Conservation (phyloP, 2,113 vertebrate genomes). For the Limanda limanda region DNA sequence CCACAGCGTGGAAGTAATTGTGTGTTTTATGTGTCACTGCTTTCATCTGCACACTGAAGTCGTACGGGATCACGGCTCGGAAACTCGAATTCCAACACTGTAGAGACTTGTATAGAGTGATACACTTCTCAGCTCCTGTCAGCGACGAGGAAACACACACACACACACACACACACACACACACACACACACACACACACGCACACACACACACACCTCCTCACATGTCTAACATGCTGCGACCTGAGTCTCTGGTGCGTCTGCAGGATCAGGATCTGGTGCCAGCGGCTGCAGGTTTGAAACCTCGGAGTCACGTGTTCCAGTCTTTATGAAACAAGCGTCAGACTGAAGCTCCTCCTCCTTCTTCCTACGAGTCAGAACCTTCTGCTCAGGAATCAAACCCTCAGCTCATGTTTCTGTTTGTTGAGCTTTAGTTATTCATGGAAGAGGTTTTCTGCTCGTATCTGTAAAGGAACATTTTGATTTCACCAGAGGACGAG, state of each 20-base stretch:
- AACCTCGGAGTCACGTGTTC: not conserved
- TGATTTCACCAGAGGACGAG: no score
- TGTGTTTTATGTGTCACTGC: slow-evolving; percentile 2
- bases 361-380: no score
- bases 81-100: slow-evolving; percentile 60
- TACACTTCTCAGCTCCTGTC: slow-evolving; percentile 48
- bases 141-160: slow-evolving; percentile 48
- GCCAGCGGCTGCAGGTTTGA: not conserved
- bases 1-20: not conserved
- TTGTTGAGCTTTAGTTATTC: no score
- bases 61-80: not conserved
- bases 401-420: no score
- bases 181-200: slow-evolving; percentile 24
- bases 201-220: not conserved
- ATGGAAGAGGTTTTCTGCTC: no score
- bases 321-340: no score
- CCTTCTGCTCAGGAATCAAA: no score
- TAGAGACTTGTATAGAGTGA: slow-evolving; percentile 65
- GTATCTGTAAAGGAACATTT: no score
- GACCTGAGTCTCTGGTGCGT: slow-evolving; percentile 50
- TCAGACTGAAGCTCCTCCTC: no score
- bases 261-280: slow-evolving; percentile 19
- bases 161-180: slow-evolving; percentile 7
- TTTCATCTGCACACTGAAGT: slow-evolving; percentile 22
- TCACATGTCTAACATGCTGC: slow-evolving; percentile 45